phyloP scores from a whole-genome alignment of 2,888 invertebrate species.

The Trimorus sp. region DNA sequence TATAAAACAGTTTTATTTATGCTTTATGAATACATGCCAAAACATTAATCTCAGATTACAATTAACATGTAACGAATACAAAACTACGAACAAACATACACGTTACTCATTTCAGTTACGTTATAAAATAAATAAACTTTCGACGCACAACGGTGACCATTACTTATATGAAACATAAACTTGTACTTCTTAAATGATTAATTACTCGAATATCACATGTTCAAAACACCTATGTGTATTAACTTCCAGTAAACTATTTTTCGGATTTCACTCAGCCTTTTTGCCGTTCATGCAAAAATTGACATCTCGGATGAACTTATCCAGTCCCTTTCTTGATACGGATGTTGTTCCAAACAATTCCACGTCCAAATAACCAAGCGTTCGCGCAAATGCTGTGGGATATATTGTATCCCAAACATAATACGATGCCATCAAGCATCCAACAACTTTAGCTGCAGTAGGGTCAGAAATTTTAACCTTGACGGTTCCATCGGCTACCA shows the following conservation, averaged over 20 bases:
- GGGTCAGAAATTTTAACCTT: neutral
- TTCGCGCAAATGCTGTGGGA: neutral
- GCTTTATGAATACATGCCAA: too few relatives aligned
- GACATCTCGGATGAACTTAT: conserved; percentile 1
- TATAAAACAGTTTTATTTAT: too few relatives aligned
- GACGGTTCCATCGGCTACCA: neutral
- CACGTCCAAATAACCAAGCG: neutral
- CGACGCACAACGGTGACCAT: neutral
- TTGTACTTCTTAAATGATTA: neutral
- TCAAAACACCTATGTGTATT: neutral
- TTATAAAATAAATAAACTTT: neutral
- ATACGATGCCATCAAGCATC: neutral
- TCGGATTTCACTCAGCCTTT: neutral
- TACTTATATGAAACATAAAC: neutral
- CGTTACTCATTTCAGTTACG: neutral
- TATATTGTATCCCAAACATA: neutral
- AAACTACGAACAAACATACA: neutral
- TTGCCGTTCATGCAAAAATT: neutral
- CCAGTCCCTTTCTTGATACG: neutral
- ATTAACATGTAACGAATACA: neutral
- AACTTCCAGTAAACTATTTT: neutral
- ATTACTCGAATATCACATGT: neutral
- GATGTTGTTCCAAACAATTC: neutral
- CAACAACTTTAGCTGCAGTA: neutral
- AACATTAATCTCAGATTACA: too few relatives aligned